Base-by-base conservation (phyloP, 1,140 invertebrate species). In the Cephus cinctus region DNA sequence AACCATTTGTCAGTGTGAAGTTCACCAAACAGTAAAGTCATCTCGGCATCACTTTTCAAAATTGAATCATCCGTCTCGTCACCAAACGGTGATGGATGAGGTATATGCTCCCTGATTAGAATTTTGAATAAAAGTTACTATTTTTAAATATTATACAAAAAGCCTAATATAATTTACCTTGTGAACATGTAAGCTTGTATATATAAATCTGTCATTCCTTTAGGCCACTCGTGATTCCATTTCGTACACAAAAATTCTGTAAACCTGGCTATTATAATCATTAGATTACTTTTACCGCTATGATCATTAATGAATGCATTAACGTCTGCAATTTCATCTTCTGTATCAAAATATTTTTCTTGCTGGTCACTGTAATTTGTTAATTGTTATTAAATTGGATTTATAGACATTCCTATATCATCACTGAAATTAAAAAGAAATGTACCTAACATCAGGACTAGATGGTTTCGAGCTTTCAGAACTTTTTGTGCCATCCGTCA, bases 1-100 rank as follows among this genome's bases (percentile, higher is more conserved):
- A 83, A 51, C 76, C 80, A 83, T 50, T 72, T 73, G 65, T 83
- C 80, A 0, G 83, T 72, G 46, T 71, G 67, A 31, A 87, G 69
- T 75, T 88, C 87, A 44, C 82, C 82, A 59, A 78, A 83, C 9
- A 87, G 61, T 15, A 87, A 65, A 51, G 83, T 84, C 57, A 80
- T 80, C 57, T 78, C 70, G 9, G 78, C 76, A 65, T 83, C 84
- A 40, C 79, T 71, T 39, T 79, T 65, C 3, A 85, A 56, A 31
- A 80, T 71, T 34, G 76, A 62, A 50, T 75, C 68, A 53, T 80
- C 71, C 21, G 78, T 65, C 43, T 69, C 65, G 48, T 77, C 78
- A 44, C 69, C 70, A 3, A 75, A 56, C 5, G 79, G 68, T 20
- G 83, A 82, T 36, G 77, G 75, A 61, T 83, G 66, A 5, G 68